Base-by-base conservation (phyloP, 35 echinoderm and acorn worm species). In the Stichopus chloronotus region DNA sequence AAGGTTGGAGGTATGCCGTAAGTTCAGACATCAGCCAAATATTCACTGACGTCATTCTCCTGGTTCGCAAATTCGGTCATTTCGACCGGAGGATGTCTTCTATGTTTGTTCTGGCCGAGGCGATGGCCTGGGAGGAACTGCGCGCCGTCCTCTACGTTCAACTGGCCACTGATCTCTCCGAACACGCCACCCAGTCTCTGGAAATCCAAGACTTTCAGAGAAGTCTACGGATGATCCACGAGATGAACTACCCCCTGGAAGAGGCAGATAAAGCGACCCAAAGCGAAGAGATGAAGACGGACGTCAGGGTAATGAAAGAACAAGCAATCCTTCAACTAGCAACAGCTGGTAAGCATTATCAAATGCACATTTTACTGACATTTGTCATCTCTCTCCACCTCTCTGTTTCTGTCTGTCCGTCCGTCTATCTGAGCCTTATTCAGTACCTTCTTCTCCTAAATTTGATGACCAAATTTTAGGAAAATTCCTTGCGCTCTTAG, bases 251-350 rank as follows among this genome's bases (percentile, higher is more conserved):
- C 43, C 77, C 77, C 8, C 5, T 79, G 10, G 43, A 84, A 57
- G 81, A 84, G 55, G 81, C 81, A 53, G 81, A 7, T 9, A 53
- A 57, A 10, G 16, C 8, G 10, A 84, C 81, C 10, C 5, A 25
- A 6, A 84, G 55, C 53, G 81, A 52, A 17, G 81, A 84, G 81
- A 84, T 53, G 81, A 84, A 52, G 5, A 10, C 81, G 55, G 81
- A 84, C 14, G 4, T 61, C 59, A 14, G 14, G 1, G 14, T 14
- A 61, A 8, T 61, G 59, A 61, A 61, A 8, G 59, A 61, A 61
- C 8, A 61, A 61, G 8, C 14, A 61, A 10, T 10, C 14, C 59
- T 8, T 1, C 8, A 61, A 10, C 8, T 61, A 14, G 59, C 59
- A 14, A 61, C 59, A 61, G 59, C 59, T 61, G 59, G 59, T 61